Evolutionary conservation across 2,113 vertebrate species (phyloP), one percentile per base, ranked within the genome.

Genomic region (Gymnocephalus cernua): DNA sequence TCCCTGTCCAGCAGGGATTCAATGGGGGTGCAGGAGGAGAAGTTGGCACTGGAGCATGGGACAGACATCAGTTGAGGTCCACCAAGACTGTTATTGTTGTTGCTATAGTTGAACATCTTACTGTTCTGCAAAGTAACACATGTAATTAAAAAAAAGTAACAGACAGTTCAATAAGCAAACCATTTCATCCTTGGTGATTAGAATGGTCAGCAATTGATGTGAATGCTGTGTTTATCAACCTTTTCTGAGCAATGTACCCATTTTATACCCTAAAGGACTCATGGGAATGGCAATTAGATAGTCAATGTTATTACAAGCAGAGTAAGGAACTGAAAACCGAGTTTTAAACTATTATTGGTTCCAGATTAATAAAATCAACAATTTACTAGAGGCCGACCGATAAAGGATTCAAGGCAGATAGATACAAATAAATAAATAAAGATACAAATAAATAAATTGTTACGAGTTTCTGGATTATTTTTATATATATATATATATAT

Each of bases 1-100:
- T 96, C 96, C 91, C 95, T 96, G 95, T 97, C 96, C 95, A 96
- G 95, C 93, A 96, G 92, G 93, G 95, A 93, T 83, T 93, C 94
- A 82, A 93, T 74, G 41, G 95, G 84, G 70, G 88, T 86, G 35
- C 73, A 74, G 59, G 80, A 63, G 51, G 95, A 93, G 75, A 94
- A 71, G 51, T 32, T 85, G 71, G 83, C 80, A 82, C 75, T 62
- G 38, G 41, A 77, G 21, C 44, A 72, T 13, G 75, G 71, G 58
- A 51, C 64, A 59, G 85, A 54, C 15, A 70, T 70, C 67, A 73
- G 44, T 29, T 69, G 83, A 67, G 74, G 51, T 66, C 75, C 82
- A 53, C 63, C 59, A 32, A 87, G 68, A 45, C 54, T 41, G 57
- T 44, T 77, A 75, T 84, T 93, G 85, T 93, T 96, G 69, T 63